phyloP scores from a whole-genome alignment of 2,797 vertebrate species.

The Echeneis naucrates region DNA sequence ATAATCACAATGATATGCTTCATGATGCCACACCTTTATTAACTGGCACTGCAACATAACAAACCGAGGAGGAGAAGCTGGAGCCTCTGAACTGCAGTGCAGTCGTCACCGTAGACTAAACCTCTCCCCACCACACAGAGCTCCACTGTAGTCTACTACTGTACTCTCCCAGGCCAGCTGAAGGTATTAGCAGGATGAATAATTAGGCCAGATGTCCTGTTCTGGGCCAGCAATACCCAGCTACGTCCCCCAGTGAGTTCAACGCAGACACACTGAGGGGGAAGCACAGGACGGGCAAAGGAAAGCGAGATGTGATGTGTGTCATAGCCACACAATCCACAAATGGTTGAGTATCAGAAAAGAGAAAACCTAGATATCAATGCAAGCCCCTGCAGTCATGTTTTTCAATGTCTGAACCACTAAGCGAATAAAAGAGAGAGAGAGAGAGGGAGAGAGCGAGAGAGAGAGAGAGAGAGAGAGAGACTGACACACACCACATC shows the following conservation, averaged over 20 bases:
- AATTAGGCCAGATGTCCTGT: constrained; percentile 72
- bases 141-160: constrained; percentile 48
- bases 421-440: constrained; percentile 50
- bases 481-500: constrained; percentile 51
- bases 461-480: constrained; percentile 14
- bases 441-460: constrained; percentile 8
- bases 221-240: constrained; percentile 39
- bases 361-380: constrained; percentile 61
- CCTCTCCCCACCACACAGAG: constrained; percentile 20
- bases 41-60: constrained; percentile 40
- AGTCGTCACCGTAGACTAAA: constrained; percentile 30
- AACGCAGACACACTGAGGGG: constrained; percentile 22
- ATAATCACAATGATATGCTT: constrained; percentile 50
- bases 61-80: constrained; percentile 18
- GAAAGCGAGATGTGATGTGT: constrained; percentile 27
- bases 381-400: constrained; percentile 56
- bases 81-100: constrained; percentile 28
- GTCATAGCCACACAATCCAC: constrained; percentile 15
- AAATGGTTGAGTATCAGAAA: constrained; percentile 31
- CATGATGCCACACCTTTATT: constrained; percentile 53
- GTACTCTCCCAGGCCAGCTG: constrained; percentile 43
- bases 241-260: constrained; percentile 34
- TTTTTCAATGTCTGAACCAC: constrained; percentile 71
- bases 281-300: constrained; percentile 8
- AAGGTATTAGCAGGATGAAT: constrained; percentile 63